Conservation (phyloP, 2,888 invertebrate genomes). For the Xestia rhomboidea region DNA sequence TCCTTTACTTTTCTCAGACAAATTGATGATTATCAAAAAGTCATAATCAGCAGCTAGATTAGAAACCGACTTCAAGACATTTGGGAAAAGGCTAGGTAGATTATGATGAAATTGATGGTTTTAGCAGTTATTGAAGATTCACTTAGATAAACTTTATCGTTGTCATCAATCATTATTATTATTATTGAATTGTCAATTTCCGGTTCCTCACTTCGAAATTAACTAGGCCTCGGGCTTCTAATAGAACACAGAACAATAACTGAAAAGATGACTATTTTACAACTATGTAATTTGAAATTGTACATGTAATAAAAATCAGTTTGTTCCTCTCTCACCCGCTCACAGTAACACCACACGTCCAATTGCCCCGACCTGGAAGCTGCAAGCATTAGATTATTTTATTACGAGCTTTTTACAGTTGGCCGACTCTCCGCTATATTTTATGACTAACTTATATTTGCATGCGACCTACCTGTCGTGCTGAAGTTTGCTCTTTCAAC, state of each 20-base stretch:
- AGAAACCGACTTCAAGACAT: background rate
- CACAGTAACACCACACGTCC: slow-evolving; percentile 1
- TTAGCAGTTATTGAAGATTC: background rate
- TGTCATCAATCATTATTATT: background rate
- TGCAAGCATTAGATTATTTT: slow-evolving; percentile 58
- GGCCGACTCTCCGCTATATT: slow-evolving; percentile 23
- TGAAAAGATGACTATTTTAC: background rate
- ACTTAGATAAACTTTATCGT: background rate
- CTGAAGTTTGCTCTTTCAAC: slow-evolving; percentile 1
- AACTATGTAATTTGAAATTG: background rate
- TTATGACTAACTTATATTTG: slow-evolving; percentile 34
- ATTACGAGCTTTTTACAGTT: slow-evolving; percentile 41
- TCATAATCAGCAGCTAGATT: background rate
- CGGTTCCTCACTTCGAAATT: background rate
- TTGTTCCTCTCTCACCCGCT: slow-evolving; percentile 9
- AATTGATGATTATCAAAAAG: background rate
- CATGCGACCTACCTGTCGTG: slow-evolving; percentile 14
- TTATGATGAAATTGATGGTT: background rate
- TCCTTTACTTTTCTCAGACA: background rate
- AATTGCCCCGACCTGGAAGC: slow-evolving; percentile 33
- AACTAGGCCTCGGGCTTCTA: background rate
- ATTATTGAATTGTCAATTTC: background rate
- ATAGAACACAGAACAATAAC: background rate
- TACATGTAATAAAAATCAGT: background rate
- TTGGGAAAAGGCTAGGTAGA: background rate